Base-by-base conservation (phyloP, 2,888 invertebrate genomes). In the Andrena haemorrhoa region DNA sequence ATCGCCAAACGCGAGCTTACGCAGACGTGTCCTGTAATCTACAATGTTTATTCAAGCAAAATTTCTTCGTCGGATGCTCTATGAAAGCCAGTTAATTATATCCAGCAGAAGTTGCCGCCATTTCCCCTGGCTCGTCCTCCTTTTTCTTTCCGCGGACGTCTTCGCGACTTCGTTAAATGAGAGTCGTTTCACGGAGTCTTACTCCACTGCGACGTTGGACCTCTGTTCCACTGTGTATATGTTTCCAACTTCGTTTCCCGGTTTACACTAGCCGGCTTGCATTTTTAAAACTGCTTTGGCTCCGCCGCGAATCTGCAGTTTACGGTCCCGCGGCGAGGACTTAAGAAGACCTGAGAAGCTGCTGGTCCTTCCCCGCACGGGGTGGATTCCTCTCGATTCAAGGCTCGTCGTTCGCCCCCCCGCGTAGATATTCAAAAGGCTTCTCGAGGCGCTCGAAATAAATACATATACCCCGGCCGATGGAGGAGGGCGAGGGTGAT, bases 381-480 rank as follows among this genome's bases (percentile, higher is more conserved):
- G 29, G 31, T 16, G 16, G 41, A 61, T 26, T 65, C 49, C 35
- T 16, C 10, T 31, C 23, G 29, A 60, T 23, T n/a, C 33, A 4
- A 23, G 35, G 7, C 8, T 26, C 16, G 26, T 61, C 29, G 3
- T 49, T 12, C 26, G 16, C 16, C 41, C n/a, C 31, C 4, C 23
- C 56, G 23, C 16, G 58, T 20, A 29, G 23, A 73, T 63, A 74
- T 73, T 84, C 82, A 79, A 80, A 82, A 61, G 71, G 71, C 29
- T 73, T n/a, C 63, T 64, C 31, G 60, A 70, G 53, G 26, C 58
- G 56, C 65, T 79, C 72, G 78, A 81, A 86, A 87, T 90, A 90
- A 90, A 90, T 86, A 88, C 85, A 87, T 88, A 89, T 86, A 83
- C 71, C 83, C 74, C 64, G 73, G 16, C 68, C 60, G 73, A 68